Evolutionary conservation across 2,888 invertebrate genomes (phyloP), one percentile per base, ranked within the genome.

Genomic region (Caenorhabditis macrosperma): DNA sequence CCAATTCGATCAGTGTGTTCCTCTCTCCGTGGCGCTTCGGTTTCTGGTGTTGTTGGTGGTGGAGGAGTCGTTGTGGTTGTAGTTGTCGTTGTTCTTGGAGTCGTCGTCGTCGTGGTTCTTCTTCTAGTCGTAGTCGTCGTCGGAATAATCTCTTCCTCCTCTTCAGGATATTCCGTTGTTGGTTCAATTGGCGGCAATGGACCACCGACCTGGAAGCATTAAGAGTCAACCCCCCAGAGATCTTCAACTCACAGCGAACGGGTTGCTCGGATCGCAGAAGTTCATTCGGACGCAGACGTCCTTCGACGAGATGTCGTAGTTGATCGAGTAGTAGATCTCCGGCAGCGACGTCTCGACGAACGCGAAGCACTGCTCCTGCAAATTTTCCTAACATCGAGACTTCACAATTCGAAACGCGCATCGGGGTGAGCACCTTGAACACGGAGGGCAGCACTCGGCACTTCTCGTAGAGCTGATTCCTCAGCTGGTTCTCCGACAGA

Each of bases 271-370:
- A 38, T 88, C 87, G 66, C 87, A 88, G 10, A 88, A 78, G 44
- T 87, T 85, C 41, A 88, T 71, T 15, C 82, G 79, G 4, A 86
- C 84, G 50, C 87, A 88, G 22, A 88, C 79, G 66, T 87, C 87
- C 46, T 84, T 85, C 15, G 85, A 76, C 12, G 86, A 85, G 63
- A 87, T 76, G 50, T 88, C 86, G 54, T 88, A 87, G 68, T 86
- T 86, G 30, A 88, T 81, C 4, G 86, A 84, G 69, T 85, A 84
- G 74, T 88, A 88, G 33, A 88, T 87, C 71, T 87, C 86, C 35
- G 87, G 87, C 15, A 88, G 83, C 48, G 85, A 86, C n/a, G 84
- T 79, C 50, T 84, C 84, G 46, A 87, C 85, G 59, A 88, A 87
- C 20, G 86, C 79, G 64, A 82, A 85, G 44, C 87, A 88, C 46